Percentiles rank a stretch among this genome's conserved stretches.
Evolutionary conservation across 2,888 invertebrate genomes (phyloP).

Genomic region (Pheosia tremula): DNA sequence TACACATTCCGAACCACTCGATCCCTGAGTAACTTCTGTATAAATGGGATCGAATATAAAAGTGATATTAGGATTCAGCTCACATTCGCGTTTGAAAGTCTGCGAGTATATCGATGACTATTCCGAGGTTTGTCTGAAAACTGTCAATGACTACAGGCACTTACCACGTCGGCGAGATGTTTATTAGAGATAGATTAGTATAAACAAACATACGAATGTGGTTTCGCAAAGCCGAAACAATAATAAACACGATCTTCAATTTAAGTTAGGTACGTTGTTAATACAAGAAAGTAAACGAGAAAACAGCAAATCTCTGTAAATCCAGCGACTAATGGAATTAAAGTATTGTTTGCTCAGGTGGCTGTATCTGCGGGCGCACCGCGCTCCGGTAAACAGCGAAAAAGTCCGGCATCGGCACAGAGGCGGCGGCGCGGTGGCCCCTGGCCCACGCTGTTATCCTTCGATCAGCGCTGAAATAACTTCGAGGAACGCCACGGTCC

Average conservation of each 20-base stretch:
- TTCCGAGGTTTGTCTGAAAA: conserved; percentile 31
- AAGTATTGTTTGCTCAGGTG: conserved; percentile 61
- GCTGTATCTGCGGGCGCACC: conserved; percentile 24
- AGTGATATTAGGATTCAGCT: conserved; percentile 34
- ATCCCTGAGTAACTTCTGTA: conserved; percentile 22
- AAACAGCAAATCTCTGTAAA: conserved; percentile 39
- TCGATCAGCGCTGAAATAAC: conserved; percentile 44
- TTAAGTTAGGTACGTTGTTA: conserved; percentile 13
- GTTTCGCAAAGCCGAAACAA: neutral
- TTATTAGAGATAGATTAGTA: no score
- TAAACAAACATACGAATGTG: neutral
- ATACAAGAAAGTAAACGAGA: conserved; percentile 25
- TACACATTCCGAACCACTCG: conserved; percentile 12
- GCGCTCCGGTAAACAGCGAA: conserved; percentile 35
- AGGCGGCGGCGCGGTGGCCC: neutral
- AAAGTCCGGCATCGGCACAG: conserved; percentile 2
- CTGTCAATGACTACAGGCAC: conserved; percentile 9
- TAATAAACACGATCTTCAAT: conserved; percentile 1
- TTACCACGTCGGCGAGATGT: neutral
- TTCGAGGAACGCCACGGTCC: conserved; percentile 17
- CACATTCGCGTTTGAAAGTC: conserved; percentile 23
- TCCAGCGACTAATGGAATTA: conserved; percentile 51
- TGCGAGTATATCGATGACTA: conserved; percentile 22
- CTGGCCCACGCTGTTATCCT: conserved; percentile 36
- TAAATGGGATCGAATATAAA: conserved; percentile 32